Conservation (phyloP, 1,140 invertebrate species). For the Drosophila mojavensis region DNA sequence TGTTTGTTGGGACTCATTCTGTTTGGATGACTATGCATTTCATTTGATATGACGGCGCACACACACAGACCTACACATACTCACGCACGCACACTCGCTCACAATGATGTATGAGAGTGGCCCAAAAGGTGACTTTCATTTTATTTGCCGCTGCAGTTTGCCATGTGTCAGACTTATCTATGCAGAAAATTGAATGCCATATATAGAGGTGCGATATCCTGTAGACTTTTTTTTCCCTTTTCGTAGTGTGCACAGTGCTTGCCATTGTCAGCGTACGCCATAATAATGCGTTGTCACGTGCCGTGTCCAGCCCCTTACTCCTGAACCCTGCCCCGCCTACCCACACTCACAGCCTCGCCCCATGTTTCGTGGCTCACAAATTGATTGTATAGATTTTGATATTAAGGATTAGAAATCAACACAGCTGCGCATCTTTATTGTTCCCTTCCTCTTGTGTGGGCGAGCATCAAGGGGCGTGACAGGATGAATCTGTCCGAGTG, state of each 20-base stretch:
- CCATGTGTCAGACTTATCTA: slow-evolving; percentile 62
- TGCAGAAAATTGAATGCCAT: slow-evolving; percentile 79
- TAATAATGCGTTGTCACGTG: slow-evolving; percentile 67
- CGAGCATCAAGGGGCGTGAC: not conserved
- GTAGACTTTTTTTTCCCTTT: slow-evolving; percentile 2
- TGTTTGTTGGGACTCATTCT: slow-evolving; percentile 9
- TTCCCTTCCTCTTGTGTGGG: not conserved
- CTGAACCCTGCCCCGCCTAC: not conserved
- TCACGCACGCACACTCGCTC: slow-evolving; percentile 19
- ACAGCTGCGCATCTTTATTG: slow-evolving; percentile 51
- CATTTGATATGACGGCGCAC: slow-evolving; percentile 65
- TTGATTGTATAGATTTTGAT: slow-evolving; percentile 79
- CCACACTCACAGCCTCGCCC: not conserved
- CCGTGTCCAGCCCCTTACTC: not conserved
- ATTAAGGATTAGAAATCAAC: slow-evolving; percentile 74
- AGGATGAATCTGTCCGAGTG: not conserved
- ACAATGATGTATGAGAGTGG: slow-evolving; percentile 72
- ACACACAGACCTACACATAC: not conserved
- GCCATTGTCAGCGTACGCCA: slow-evolving; percentile 12
- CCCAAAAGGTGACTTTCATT: slow-evolving; percentile 78
- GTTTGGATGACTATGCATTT: slow-evolving; percentile 74
- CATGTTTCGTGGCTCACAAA: slow-evolving; percentile 39
- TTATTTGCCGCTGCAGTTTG: slow-evolving; percentile 49
- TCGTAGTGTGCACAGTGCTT: slow-evolving; percentile 4
- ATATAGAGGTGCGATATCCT: slow-evolving; percentile 22